Evolutionary conservation across 2,113 vertebrate genomes (phyloP), one percentile per base, ranked within the genome.

Genomic region (Electrona antarctica): DNA sequence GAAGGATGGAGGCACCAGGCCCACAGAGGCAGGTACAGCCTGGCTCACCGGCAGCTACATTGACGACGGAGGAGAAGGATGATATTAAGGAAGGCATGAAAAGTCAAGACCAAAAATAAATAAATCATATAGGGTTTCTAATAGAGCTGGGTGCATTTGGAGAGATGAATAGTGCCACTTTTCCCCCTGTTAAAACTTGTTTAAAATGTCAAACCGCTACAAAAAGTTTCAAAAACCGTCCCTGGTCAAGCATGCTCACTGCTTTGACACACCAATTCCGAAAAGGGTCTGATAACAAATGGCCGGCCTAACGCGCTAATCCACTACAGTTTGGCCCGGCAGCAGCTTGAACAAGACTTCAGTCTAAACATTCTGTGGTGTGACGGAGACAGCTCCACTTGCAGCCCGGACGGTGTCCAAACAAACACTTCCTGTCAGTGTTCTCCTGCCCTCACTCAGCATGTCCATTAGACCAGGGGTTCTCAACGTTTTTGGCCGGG

Each of bases 1-100:
- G 89, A 96, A 99, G 0, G 95, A 76, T 64, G 97, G 97, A 29
- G 97, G 98, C 55, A 98, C 96, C 91, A 99, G 92, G 79, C 95
- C 94, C 69, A 99, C 97, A 8, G 96, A 85, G 59, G 94, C 82
- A 75, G 96, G 95, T 79, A 98, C 97, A 3, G 96, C 89, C 81
- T 96, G 96, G 9, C 95, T 92, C 72, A 99, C 97, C 29, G 97
- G 97, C 56, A 99, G 95, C 98, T 99, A 72, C 33, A 4, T 41
- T 41, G 2, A 41, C 0, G 60, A 69, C 68, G 13, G 14, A 15
- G 64, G 0, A 21, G 66, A 2, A 69, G 10, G 65, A n/a, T 2
- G 67, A 21, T 5, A 52, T 9, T 12, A 14, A 29, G 9, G 11
- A 59, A 11, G 6, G 51, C 33, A 41, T 13, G 49, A 54, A 54